A percentile compares a stretch with the other conserved stretches of the same genome.
phyloP scores from a whole-genome alignment of 2,797 vertebrate species.

The Dryobates pubescens region DNA sequence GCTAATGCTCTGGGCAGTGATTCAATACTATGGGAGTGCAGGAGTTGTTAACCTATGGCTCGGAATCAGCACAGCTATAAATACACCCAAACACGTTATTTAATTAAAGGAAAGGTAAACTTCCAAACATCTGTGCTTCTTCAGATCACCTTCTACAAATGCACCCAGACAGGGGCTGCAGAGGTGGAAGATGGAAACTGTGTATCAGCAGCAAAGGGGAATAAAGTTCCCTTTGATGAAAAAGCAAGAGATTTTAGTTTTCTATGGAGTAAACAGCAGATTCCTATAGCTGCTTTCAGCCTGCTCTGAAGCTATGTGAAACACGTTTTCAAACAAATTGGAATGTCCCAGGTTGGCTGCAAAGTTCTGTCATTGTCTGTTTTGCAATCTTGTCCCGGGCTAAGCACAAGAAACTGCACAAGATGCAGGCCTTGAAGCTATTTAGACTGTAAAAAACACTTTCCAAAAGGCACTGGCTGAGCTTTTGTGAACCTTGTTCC shows the following conservation, averaged over 20 bases:
- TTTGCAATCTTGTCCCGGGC: not conserved
- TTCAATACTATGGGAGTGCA: conserved; percentile 3
- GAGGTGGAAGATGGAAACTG: not conserved
- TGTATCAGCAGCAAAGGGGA: not conserved
- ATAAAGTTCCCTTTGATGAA: not conserved
- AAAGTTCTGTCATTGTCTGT: conserved; percentile 34
- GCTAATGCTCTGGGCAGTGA: conserved; percentile 43
- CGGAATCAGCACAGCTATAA: conserved; percentile 33
- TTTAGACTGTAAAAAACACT: conserved; percentile 31
- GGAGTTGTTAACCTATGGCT: conserved; percentile 38
- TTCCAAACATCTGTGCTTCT: conserved; percentile 37
- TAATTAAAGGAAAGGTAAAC: conserved; percentile 41
- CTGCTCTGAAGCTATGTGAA: conserved; percentile 11
- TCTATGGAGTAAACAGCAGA: not conserved
- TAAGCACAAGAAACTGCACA: not conserved
- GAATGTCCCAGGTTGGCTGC: conserved; percentile 15
- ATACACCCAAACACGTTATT: not conserved
- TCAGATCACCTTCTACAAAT: conserved; percentile 22
- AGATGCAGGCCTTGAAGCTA: not conserved
- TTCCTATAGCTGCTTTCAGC: not conserved
- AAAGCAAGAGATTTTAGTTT: not conserved
- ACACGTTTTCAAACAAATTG: conserved; percentile 37
- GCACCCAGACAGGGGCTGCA: not conserved
- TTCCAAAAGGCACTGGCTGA: conserved; percentile 35
- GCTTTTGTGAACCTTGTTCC: not conserved